Base-by-base conservation (phyloP, 35 echinoderm and acorn worm genomes). In the Anneissia japonica region DNA sequence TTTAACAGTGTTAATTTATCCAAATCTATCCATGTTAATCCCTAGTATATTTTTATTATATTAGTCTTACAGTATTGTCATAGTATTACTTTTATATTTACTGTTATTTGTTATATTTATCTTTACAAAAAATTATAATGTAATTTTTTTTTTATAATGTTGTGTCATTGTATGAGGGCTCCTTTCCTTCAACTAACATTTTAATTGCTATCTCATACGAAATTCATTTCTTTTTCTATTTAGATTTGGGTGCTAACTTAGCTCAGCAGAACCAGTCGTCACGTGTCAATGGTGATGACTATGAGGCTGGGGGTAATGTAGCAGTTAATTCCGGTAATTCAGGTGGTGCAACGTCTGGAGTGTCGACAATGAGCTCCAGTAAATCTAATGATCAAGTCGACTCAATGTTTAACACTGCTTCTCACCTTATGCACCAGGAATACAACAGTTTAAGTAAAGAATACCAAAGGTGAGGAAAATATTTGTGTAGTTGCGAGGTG, bases 331-430 rank as follows among this genome's bases (percentile, higher is more conserved):
- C 93, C 4, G n/a, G n/a, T n/a, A n/a, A n/a, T n/a, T 64, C 51
- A 64, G 51, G 51, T 19, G 51, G 51, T 6, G 51, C 51, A 64
- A 64, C 94, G 3, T 97, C 94, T 0, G 94, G 94, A 17, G 94
- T 97, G 55, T 97, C 94, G 0, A 97, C 94, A 29, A 85, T 97
- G 4, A 93, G 91, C 80, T 97, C 94, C 45, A 88, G 56, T 16
- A 97, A 90, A 72, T 97, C 94, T 0, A 23, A 9, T 2, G 51
- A 64, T 64, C 91, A 90, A 13, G 87, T 85, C 30, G 91, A 92
- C 37, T 82, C 76, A 30, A 73, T 86, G 77, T 32, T 81, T 0
- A 64, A 74, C 9, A 38, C 36, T 19, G 76, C 51, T 3, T 64
- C 51, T 2, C 51, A 26, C 1, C 11, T 64, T 9, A 64, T 83